Conservation (phyloP, 2,888 invertebrate species). For the Brassicogethes aeneus region DNA sequence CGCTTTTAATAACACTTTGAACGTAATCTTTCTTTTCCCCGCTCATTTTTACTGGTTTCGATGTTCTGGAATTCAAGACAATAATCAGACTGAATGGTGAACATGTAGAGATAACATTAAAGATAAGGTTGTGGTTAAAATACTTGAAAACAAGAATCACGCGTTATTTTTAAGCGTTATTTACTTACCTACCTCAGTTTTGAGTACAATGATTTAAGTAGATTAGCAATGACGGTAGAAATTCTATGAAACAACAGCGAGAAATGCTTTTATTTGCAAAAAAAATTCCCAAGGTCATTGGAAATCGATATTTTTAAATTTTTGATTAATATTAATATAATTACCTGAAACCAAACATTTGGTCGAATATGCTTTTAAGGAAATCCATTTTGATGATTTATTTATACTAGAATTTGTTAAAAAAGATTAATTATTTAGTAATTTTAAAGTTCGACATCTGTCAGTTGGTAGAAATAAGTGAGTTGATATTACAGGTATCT, state of each 20-base stretch:
- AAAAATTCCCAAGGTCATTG: neutral
- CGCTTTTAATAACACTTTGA: conserved; percentile 56
- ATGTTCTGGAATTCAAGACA: too few relatives aligned
- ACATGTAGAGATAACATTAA: too few relatives aligned
- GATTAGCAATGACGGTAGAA: neutral
- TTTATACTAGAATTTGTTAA: neutral
- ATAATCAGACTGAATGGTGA: too few relatives aligned
- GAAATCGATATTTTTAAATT: neutral
- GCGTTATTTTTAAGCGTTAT: too few relatives aligned
- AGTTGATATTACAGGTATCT: too few relatives aligned
- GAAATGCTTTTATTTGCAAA: too few relatives aligned
- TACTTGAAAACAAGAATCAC: neutral
- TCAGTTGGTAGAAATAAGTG: too few relatives aligned
- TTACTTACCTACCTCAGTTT: neutral
- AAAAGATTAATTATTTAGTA: too few relatives aligned
- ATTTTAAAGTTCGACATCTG: too few relatives aligned
- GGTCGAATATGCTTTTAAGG: neutral
- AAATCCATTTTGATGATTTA: neutral
- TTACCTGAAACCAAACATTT: neutral
- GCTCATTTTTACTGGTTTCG: neutral
- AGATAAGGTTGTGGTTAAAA: neutral
- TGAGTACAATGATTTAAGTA: neutral
- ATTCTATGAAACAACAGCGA: neutral
- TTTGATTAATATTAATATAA: neutral
- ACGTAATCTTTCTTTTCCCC: conserved; percentile 38